Base-by-base conservation (phyloP, 2,888 invertebrate species). In the Anaspis maculata region DNA sequence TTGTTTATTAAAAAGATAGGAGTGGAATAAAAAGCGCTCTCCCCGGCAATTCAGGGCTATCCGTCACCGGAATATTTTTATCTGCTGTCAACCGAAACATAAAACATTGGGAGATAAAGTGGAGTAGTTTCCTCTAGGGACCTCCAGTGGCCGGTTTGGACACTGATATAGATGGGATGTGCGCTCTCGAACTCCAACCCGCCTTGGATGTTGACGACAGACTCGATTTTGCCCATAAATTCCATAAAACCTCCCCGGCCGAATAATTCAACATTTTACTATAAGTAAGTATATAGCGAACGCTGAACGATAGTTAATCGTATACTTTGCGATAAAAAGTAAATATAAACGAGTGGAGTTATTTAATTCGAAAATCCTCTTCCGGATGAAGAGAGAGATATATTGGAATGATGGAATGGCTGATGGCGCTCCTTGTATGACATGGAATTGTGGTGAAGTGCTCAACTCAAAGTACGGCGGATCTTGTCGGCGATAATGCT, bases 21-120 rank as follows among this genome's bases (percentile, higher is more conserved):
- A 46, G 47, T 51, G 45, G 52, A 56, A 52, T 52, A 54, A 58
- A 59, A 57, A 55, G 44, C 48, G 43, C 41, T 55, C 51, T 56
- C 56, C 50, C 55, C 46, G 48, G 54, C 56, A 48, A 57, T 57
- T 53, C 51, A 45, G 45, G 52, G 52, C 59, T 56, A 65, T 64
- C 59, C 58, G 61, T 65, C 64, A 64, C 61, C 56, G 56, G 57
- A 60, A 63, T 63, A 63, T 63, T 65, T 65, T 65, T 65, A 65
- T 64, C 63, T 61, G 53, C 64, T 64, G 65, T 64, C 65, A 64
- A 59, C 61, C 51, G 54, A 56, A 57, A 60, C 62, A 65, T 65
- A 64, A 65, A 65, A 63, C 63, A 61, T 54, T 58, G 56, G 52
- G 57, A 63, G 64, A 65, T 65, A 64, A 64, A 63, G 62, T 60